Conservation (phyloP, 2,888 invertebrate species). For the Plebejus argus region DNA sequence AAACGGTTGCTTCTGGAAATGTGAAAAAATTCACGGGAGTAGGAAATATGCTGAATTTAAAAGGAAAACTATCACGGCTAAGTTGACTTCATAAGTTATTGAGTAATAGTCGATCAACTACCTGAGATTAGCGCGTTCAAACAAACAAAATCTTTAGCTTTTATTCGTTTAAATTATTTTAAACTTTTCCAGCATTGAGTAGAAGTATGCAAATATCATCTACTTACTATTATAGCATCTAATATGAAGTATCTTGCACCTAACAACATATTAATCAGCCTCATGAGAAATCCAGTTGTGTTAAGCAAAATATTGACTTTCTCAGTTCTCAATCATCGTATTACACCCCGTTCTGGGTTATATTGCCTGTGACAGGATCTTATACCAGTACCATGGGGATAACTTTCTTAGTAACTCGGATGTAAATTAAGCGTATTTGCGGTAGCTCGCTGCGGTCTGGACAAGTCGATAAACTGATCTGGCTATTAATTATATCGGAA, state of each 20-base stretch:
- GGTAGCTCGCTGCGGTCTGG: constrained; percentile 6
- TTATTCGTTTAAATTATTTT: no score
- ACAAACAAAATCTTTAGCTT: no score
- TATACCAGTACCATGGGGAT: neutral
- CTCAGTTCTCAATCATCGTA: neutral
- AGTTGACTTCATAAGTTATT: no score
- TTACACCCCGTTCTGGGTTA: neutral
- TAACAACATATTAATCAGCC: neutral
- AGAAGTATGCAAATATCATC: no score
- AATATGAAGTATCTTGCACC: no score
- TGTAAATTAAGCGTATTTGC: neutral
- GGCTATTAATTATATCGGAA: constrained; percentile 3
- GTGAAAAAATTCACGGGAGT: no score
- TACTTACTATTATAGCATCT: no score
- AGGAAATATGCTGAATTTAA: rapidly evolving
- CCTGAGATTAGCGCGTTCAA: no score
- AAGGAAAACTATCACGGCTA: rapidly evolving
- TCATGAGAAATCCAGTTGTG: neutral
- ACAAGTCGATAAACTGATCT: constrained; percentile 11
- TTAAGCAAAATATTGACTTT: neutral
- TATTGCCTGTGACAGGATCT: neutral
- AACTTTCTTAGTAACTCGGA: neutral
- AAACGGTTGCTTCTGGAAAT: no score
- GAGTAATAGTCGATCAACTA: no score
- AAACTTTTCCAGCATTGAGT: no score